Percentiles rank a stretch among this genome's conserved stretches.
phyloP scores from a whole-genome alignment of 2,888 invertebrate species.

The Auanema sp. region DNA sequence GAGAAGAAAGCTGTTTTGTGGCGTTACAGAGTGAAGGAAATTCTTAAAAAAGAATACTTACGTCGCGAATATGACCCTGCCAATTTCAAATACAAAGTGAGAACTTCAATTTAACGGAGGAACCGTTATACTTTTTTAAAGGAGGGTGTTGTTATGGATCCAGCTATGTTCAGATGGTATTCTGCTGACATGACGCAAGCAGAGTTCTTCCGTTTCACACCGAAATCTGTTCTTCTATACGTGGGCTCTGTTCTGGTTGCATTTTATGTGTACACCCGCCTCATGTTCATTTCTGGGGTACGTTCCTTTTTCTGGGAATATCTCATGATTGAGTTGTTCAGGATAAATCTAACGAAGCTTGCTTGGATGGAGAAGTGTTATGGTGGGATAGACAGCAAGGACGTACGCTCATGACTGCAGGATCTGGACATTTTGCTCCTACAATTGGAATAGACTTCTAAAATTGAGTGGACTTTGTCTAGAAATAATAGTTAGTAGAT shows the following conservation, averaged over 20 bases:
- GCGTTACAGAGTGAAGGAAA: conserved; percentile 63
- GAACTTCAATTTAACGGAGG: background rate
- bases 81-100: conserved; percentile 61
- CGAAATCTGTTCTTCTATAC: conserved; percentile 57
- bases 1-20: conserved; percentile 61
- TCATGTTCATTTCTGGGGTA: conserved; percentile 49
- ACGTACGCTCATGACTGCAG: conserved; percentile 49
- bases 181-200: conserved; percentile 63
- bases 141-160: conserved; percentile 63
- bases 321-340: conserved; percentile 20
- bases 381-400: conserved; percentile 64
- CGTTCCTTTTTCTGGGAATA: conserved; percentile 5
- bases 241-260: conserved; percentile 48
- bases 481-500: background rate
- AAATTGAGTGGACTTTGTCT: background rate
- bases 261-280: conserved; percentile 58
- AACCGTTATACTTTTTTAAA: conserved; percentile 20
- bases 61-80: conserved; percentile 62
- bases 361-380: conserved; percentile 56
- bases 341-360: conserved; percentile 52
- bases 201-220: conserved; percentile 63
- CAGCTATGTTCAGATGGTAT: conserved; percentile 65
- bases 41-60: conserved; percentile 63
- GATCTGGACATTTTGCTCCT: conserved; percentile 54
- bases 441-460: conserved; percentile 55